Base-by-base conservation (phyloP, 2,113 vertebrate genomes). In the Rhea americana region DNA sequence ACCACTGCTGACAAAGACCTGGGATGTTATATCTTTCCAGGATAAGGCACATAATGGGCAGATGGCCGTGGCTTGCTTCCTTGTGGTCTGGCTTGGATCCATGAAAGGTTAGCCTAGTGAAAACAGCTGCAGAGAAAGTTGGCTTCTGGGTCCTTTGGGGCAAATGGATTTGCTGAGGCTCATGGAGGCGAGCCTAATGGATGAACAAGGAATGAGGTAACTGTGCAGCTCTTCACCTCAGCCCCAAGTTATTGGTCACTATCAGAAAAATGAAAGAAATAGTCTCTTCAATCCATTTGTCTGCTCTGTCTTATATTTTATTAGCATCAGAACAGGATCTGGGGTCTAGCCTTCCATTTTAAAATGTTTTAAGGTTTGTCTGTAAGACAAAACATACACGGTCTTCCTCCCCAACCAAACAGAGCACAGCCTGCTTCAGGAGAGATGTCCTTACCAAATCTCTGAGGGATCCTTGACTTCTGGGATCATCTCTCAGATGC, bases 31-130 rank as follows among this genome's bases (percentile, higher is more conserved):
- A 22, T 90, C 75, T 70, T 89, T 91, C 50, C 85, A 93, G 58
- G 15, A 91, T 78, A 90, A 87, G 79, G 63, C 67, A 80, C 73
- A 76, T 91, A 94, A 77, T 41, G 58, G 85, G 79, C 90, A 91
- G 71, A 91, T 59, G 53, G 32, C 35, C 4, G 8, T 82, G 71
- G 39, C 66, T 91, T 92, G 43, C 45, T 89, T 94, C 71, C 43
- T 19, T 92, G 87, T 93, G 82, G 89, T 92, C 78, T 93, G 93
- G 90, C 75, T 48, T 85, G 16, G 9, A 32, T 89, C 75, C 75
- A 62, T 53, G 15, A 71, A 94, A 93, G 59, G 79, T 94, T 94
- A 90, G 50, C 72, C 32, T 85, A 7, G 0, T 70, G 47, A 80
- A 93, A 91, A 90, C 82, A 94, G 58, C 75, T 93, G 75, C 55